These are phyloP conservation scores for Dichetophora obliterata DNA, from an alignment of 2,888 invertebrate genomes.

Conservation along the genomic window DNA sequence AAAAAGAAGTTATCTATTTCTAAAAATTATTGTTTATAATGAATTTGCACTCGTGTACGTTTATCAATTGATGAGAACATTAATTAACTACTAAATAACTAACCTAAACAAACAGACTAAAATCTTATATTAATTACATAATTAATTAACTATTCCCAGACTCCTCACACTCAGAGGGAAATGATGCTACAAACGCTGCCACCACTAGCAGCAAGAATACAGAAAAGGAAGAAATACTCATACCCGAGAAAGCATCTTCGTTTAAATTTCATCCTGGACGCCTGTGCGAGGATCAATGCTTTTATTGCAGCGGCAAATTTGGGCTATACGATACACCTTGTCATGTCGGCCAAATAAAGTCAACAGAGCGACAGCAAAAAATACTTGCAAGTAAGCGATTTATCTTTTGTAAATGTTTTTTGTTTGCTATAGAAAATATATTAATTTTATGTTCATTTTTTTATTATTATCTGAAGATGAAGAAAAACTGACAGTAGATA, in stretches of 20 bases:
- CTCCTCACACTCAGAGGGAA: conserved; percentile 65
- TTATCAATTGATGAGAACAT: too few species aligned
- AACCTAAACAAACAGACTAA: too few species aligned
- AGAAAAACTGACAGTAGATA: conserved; percentile 85
- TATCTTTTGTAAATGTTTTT: not conserved
- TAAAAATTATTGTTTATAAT: too few species aligned
- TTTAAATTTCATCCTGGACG: conserved; percentile 88
- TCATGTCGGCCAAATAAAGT: conserved; percentile 89
- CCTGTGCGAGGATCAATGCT: conserved; percentile 86
- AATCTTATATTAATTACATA: not conserved
- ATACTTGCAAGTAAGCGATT: conserved; percentile 78
- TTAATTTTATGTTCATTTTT: too few species aligned
- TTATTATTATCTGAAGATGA: conserved; percentile 72
- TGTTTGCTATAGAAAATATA: not conserved
- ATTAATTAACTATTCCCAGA: conserved; percentile 48
- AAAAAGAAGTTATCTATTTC: not conserved
- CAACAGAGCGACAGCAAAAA: conserved; percentile 83
- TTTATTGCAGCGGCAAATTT: conserved; percentile 89
- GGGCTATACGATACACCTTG: conserved; percentile 89
- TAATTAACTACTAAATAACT: too few species aligned
- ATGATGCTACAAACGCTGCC: conserved; percentile 45
- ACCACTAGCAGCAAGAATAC: conserved; percentile 60
- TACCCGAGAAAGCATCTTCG: conserved; percentile 89
- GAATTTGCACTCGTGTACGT: too few species aligned
- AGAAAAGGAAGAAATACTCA: conserved; percentile 75